phyloP scores from a whole-genome alignment of 1,140 invertebrate genomes.

The Sycophaga agraensis region DNA sequence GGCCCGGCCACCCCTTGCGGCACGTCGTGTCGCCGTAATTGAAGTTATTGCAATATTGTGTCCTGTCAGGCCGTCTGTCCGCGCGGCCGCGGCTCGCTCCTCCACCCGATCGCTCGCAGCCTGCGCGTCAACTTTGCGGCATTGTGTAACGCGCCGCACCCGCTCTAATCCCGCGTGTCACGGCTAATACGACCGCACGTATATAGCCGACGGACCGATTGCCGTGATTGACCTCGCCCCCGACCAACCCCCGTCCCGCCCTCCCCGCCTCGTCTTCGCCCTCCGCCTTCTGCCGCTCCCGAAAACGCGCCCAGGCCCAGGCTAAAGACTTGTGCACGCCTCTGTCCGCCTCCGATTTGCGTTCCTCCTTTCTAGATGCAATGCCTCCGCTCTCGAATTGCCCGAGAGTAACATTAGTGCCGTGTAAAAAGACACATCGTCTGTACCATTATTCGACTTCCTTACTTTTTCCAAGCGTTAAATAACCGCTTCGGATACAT shows the following conservation, averaged over 20 bases:
- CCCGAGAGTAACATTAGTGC: too few relatives aligned
- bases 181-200: slow-evolving; percentile 43
- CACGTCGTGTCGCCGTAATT: slow-evolving; percentile 54
- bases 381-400: too few relatives aligned
- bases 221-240: neutral
- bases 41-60: slow-evolving; percentile 61
- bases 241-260: neutral
- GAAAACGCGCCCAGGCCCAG: too few relatives aligned
- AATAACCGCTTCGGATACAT: too few relatives aligned
- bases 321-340: too few relatives aligned
- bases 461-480: too few relatives aligned
- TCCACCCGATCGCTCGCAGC: neutral
- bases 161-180: slow-evolving; percentile 46
- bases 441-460: too few relatives aligned
- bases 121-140: slow-evolving; percentile 41
- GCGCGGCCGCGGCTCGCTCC: slow-evolving; percentile 22
- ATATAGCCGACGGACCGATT: slow-evolving; percentile 30
- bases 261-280: neutral
- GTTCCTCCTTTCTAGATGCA: too few relatives aligned
- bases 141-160: slow-evolving; percentile 44
- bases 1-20: slow-evolving; percentile 39
- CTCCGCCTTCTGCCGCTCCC: too few relatives aligned
- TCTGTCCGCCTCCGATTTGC: too few relatives aligned
- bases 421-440: too few relatives aligned
- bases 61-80: slow-evolving; percentile 51